Evolutionary conservation across 2,888 invertebrate genomes (phyloP).

Genomic region (Tuberolachnus salignus): DNA sequence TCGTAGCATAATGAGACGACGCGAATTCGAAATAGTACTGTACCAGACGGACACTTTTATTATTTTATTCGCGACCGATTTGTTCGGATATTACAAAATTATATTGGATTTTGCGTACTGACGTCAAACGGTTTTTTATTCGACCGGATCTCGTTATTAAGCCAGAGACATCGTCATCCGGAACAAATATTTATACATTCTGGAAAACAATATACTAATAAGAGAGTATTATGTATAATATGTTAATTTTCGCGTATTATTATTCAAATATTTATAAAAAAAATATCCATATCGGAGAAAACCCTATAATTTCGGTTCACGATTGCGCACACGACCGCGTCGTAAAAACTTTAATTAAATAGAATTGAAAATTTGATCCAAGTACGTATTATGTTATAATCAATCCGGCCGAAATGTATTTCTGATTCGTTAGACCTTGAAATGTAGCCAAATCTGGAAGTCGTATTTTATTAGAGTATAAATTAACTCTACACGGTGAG

Average conservation of each 20-base stretch:
- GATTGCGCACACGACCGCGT: not conserved
- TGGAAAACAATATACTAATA: not conserved
- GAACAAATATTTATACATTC: not conserved
- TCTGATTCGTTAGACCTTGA: constrained; percentile 19
- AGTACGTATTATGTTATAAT: no score
- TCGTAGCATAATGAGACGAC: no score
- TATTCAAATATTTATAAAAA: no score
- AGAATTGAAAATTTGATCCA: not conserved
- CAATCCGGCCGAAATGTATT: not conserved
- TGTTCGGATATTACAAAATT: no score
- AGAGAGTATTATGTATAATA: no score
- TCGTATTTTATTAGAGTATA: constrained; percentile 16
- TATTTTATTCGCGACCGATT: no score
- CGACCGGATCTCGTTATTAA: not conserved
- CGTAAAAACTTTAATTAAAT: not conserved
- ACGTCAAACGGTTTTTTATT: not conserved
- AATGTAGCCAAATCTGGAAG: constrained; percentile 36
- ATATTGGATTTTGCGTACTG: no score
- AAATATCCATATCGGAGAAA: no score
- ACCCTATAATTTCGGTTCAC: not conserved
- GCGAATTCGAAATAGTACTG: no score
- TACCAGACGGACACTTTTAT: no score
- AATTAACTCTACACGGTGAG: not conserved
- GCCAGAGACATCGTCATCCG: no score
- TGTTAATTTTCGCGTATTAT: no score